Evolutionary conservation across 2,888 invertebrate genomes (phyloP).

Genomic region (Chrysolina oricalcia): DNA sequence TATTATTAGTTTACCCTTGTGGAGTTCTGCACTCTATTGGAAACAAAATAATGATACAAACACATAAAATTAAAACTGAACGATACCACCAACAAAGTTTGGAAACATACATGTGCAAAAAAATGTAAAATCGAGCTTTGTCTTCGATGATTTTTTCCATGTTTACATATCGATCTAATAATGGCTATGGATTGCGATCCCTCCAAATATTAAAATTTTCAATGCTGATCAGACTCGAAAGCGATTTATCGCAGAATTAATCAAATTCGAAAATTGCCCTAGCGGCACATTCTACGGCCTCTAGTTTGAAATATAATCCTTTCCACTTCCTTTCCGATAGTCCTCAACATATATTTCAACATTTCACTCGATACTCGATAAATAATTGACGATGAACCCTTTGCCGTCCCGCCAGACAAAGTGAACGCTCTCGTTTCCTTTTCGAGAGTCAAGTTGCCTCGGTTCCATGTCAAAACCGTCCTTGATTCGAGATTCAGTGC

Average conservation of each 20-base stretch:
- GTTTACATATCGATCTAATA: too few species aligned
- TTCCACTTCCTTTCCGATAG: slow-evolving; percentile 26
- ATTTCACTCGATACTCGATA: slow-evolving; percentile 43
- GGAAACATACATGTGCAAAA: too few species aligned
- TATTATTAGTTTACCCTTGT: too few species aligned
- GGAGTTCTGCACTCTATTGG: too few species aligned
- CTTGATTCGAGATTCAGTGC: slow-evolving; percentile 61
- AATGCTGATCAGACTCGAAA: neutral
- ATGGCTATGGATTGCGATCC: too few species aligned
- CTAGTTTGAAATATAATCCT: slow-evolving; percentile 21
- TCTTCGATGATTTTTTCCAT: too few species aligned
- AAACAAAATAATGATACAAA: too few species aligned
- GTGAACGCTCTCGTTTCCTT: slow-evolving; percentile 36
- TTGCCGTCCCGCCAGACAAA: slow-evolving; percentile 38
- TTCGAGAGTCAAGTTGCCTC: slow-evolving; percentile 43
- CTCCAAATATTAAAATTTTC: neutral
- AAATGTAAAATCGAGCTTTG: too few species aligned
- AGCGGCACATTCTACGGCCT: neutral
- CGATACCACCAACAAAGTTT: too few species aligned
- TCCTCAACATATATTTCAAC: slow-evolving; percentile 37
- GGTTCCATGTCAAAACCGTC: slow-evolving; percentile 44
- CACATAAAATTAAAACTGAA: too few species aligned
- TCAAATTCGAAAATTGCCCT: neutral
- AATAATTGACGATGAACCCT: slow-evolving; percentile 42
- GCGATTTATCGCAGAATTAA: neutral